Conservation (phyloP, 2,113 vertebrate species). For the Geococcyx californianus region DNA sequence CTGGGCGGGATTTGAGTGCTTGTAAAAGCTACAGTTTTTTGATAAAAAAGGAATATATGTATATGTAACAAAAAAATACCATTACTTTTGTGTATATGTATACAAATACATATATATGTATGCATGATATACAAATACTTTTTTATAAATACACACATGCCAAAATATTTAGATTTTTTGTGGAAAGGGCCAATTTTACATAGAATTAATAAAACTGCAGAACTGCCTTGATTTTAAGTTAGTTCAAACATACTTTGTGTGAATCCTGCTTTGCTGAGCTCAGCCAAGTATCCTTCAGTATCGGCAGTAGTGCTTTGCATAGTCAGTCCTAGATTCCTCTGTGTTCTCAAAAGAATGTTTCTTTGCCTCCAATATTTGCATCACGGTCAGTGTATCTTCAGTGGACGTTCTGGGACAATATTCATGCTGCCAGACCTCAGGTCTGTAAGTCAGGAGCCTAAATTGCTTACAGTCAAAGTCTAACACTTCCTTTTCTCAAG, state of each 20-base stretch:
- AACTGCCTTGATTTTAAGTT: background rate
- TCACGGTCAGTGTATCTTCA: background rate
- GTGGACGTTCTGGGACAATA: background rate
- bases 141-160: too few relatives aligned
- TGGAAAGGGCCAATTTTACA: background rate
- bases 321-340: background rate
- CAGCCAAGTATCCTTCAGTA: background rate
- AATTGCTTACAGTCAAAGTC: background rate
- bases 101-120: accelerated
- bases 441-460: background rate
- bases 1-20: background rate
- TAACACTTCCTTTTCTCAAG: background rate
- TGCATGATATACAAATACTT: background rate
- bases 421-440: background rate
- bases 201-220: background rate
- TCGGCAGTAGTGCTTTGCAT: background rate
- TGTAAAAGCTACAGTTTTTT: background rate
- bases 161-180: background rate
- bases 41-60: background rate
- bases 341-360: conserved; percentile 9
- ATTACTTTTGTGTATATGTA: background rate
- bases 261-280: background rate
- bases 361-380: background rate
- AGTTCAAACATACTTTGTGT: background rate
- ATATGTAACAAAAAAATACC: background rate